phyloP scores from a whole-genome alignment of 2,888 invertebrate species.

The Tipula lateralis region DNA sequence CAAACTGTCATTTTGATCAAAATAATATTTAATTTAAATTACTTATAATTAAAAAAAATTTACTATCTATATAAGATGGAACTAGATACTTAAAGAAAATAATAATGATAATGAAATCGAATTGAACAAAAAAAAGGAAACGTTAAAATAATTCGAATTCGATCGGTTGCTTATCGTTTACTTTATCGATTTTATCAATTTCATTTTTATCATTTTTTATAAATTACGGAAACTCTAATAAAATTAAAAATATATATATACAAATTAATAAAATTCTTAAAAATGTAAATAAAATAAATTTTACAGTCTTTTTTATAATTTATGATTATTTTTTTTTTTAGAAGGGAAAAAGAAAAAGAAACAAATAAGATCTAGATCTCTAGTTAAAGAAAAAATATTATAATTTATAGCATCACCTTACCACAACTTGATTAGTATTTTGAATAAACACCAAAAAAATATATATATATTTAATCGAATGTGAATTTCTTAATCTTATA shows the following conservation, averaged over 20 bases:
- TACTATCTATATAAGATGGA: neutral
- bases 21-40: neutral
- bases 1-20: neutral
- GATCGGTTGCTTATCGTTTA: neutral
- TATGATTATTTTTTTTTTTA: neutral
- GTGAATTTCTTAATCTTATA: neutral
- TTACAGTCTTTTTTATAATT: conserved; percentile 3
- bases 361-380: neutral
- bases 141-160: neutral
- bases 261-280: neutral
- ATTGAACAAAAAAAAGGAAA: neutral
- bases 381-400: neutral
- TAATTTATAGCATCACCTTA: neutral
- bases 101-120: neutral
- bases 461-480: neutral
- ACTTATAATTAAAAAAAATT: neutral
- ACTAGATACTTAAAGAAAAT: neutral
- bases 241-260: neutral
- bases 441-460: neutral
- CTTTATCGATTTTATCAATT: neutral
- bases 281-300: neutral
- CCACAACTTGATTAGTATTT: neutral
- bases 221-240: neutral
- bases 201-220: neutral
- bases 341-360: neutral